A percentile compares a stretch with the other conserved stretches of the same genome.
Conservation (phyloP, 2,797 vertebrate species). For the Pyrocephalus nanus region DNA sequence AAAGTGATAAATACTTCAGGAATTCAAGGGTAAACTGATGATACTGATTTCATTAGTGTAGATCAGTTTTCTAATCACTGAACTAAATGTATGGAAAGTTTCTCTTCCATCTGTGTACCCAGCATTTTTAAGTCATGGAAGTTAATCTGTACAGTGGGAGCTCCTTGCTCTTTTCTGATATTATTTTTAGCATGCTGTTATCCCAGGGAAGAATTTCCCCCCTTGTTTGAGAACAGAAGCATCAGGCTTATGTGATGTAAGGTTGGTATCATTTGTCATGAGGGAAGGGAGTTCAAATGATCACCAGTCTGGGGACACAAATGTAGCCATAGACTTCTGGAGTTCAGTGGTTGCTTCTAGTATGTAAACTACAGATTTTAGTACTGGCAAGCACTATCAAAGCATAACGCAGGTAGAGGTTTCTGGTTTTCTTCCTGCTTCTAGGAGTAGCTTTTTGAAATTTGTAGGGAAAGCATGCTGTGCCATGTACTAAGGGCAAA, state of each 20-base stretch:
- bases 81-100: neutral
- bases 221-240: neutral
- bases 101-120: neutral
- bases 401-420: neutral
- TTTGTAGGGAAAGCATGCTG: neutral
- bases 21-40: neutral
- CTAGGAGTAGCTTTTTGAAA: neutral
- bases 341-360: neutral
- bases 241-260: neutral
- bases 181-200: neutral
- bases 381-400: neutral
- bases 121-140: neutral
- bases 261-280: neutral
- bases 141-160: neutral
- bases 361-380: neutral
- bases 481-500: neutral
- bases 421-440: neutral
- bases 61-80: neutral
- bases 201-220: neutral
- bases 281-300: neutral
- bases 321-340: neutral
- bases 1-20: neutral
- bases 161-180: neutral
- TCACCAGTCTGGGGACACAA: neutral
- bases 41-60: neutral